Conservation (phyloP, 1,140 invertebrate species). For the Branchinecta lynchi region DNA sequence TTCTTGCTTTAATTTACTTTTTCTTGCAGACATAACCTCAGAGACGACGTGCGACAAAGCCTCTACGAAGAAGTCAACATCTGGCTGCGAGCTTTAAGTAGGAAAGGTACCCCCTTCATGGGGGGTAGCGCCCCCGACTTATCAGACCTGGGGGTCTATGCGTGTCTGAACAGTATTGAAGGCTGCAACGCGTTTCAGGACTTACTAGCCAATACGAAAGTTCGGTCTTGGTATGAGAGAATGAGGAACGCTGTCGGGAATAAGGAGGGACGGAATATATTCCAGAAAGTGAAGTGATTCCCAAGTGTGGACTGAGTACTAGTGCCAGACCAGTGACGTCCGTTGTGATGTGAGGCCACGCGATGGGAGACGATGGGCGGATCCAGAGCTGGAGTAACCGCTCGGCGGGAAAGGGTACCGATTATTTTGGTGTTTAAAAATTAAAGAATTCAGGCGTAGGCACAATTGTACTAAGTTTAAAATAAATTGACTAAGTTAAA, state of each 20-base stretch:
- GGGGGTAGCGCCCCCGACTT: constrained; percentile 71
- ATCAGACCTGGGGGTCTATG: constrained; percentile 84
- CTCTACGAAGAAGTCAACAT: constrained; percentile 73
- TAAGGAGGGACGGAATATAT: background rate
- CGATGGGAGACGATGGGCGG: too few relatives aligned
- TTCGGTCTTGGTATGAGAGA: constrained; percentile 39
- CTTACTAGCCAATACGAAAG: constrained; percentile 50
- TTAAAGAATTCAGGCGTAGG: too few relatives aligned
- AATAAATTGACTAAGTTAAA: too few relatives aligned
- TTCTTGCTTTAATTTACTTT: constrained; percentile 12
- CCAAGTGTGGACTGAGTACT: too few relatives aligned
- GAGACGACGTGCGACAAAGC: constrained; percentile 72
- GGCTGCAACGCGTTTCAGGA: constrained; percentile 85
- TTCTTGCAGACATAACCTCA: constrained; percentile 53
- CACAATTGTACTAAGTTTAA: too few relatives aligned
- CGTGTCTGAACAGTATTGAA: constrained; percentile 82
- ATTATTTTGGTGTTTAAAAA: too few relatives aligned
- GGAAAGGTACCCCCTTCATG: constrained; percentile 49
- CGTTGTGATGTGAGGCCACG: too few relatives aligned
- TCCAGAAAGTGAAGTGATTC: too few relatives aligned
- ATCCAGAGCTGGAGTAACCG: too few relatives aligned
- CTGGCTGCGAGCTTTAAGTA: constrained; percentile 57
- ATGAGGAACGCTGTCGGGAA: constrained; percentile 31
- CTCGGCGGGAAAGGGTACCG: too few relatives aligned
- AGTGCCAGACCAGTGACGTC: too few relatives aligned